Evolutionary conservation across 2,797 vertebrate species (phyloP).

Genomic region (Apogon talboti): DNA sequence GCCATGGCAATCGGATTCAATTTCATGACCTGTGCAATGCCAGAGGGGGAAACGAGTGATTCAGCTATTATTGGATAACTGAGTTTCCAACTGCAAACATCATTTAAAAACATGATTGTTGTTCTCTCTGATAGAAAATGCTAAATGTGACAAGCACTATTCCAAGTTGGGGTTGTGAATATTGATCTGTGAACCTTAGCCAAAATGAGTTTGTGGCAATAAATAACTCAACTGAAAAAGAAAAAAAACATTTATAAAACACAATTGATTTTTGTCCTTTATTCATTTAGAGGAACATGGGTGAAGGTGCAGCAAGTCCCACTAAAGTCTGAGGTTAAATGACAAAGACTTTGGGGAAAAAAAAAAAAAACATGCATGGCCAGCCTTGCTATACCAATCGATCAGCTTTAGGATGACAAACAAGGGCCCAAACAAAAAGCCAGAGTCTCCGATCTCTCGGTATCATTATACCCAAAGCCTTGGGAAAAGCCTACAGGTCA

Average conservation of each 20-base stretch:
- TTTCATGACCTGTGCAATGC: conserved; percentile 70
- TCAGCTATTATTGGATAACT: conserved; percentile 52
- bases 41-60: conserved; percentile 41
- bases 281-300: conserved; percentile 44
- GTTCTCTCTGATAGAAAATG: conserved; percentile 54
- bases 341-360: conserved; percentile 25
- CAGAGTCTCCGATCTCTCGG: conserved; percentile 58
- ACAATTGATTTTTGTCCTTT: conserved; percentile 60
- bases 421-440: conserved; percentile 67
- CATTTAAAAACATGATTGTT: conserved; percentile 62
- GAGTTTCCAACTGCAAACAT: conserved; percentile 59
- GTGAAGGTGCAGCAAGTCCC: conserved; percentile 36
- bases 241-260: conserved; percentile 53
- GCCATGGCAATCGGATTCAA: conserved; percentile 63
- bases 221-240: conserved; percentile 53
- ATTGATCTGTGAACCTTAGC: conserved; percentile 54
- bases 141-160: conserved; percentile 56
- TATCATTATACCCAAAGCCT: conserved; percentile 73
- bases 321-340: conserved; percentile 48
- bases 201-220: conserved; percentile 54
- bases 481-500: conserved; percentile 79
- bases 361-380: conserved; percentile 38
- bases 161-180: conserved; percentile 49
- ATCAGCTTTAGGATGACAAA: conserved; percentile 72
- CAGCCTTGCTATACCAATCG: conserved; percentile 65